Base-by-base conservation (phyloP, 2,888 invertebrate genomes). In the Ichneumoninae sp. region DNA sequence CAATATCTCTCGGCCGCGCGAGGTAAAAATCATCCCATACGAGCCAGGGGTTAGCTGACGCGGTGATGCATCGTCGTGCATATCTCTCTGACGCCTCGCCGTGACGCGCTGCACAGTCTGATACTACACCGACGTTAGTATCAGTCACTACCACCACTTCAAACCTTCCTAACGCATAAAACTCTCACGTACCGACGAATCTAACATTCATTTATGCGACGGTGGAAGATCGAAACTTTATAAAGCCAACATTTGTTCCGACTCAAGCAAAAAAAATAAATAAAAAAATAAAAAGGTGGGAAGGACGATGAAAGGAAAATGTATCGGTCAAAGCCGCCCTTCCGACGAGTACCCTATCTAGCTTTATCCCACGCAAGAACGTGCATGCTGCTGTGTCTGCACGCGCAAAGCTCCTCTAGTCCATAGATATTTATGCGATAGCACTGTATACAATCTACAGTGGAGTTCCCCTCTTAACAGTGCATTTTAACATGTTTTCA, bases 181-280 rank as follows among this genome's bases (percentile, higher is more conserved):
- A 70, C 30, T 63, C 57, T 13, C 57, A 36, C 63, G 63, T 70
- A 54, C 26, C 47, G 7, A 69, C 36, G 44, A 78, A 89, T 91
- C 88, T 88, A 89, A 89, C 89, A 92, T 91, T 91, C 91, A 91
- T 90, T 89, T 88, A 89, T 88, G 84, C 89, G 80, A 16, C 54
- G 47, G 30, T 83, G 77, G 85, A 83, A 80, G 87, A 88, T 90
- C 86, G 86, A 88, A 89, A 90, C 88, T 91, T 90, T 91, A 89
- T 89, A 88, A 88, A 89, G 86, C 88, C 81, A 88, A 88, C 91
- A 90, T 92, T 91, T 90, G 90, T 92, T 90, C 83, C 82, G 71
- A 75, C 83, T n/a, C 30, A 22, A 52, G 40, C 22, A 36, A 79
- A 52, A 63, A 57, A 54, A 52, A 22, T 22, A 52, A 26, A 13